A percentile compares a stretch with the other conserved stretches of the same genome.
Evolutionary conservation across 2,888 invertebrate genomes (phyloP).

Genomic region (Rosalia funebris): DNA sequence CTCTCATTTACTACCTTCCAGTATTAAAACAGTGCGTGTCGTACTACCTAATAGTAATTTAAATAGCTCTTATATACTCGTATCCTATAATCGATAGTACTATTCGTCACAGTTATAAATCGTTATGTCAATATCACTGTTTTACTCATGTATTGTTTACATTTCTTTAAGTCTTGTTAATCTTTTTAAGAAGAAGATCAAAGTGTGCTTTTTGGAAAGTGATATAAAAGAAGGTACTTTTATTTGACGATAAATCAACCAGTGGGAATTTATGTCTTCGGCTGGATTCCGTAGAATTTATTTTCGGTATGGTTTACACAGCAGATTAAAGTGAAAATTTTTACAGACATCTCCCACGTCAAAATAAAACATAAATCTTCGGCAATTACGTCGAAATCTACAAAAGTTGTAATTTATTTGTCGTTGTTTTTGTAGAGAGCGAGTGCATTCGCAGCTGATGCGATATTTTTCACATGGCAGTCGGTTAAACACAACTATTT

Average conservation of each 20-base stretch:
- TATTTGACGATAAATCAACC: conserved; percentile 38
- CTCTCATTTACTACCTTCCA: no score
- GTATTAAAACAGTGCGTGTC: no score
- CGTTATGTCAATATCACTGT: no score
- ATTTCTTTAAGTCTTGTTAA: no score
- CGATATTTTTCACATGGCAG: conserved; percentile 55
- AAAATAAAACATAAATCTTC: conserved; percentile 54
- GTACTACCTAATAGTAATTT: no score
- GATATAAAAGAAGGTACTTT: conserved; percentile 1
- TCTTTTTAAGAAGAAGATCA: no score
- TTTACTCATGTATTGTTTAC: no score
- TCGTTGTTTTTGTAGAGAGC: conserved; percentile 50
- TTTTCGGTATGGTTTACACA: conserved; percentile 33
- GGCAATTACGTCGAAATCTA: conserved; percentile 50
- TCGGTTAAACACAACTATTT: conserved; percentile 50
- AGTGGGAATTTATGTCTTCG: conserved; percentile 35
- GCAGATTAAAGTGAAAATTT: conserved; percentile 47
- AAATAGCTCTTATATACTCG: no score
- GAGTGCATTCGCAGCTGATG: conserved; percentile 52
- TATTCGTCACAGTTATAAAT: no score
- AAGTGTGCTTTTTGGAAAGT: conserved; percentile 12
- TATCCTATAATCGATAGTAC: no score
- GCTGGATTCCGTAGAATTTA: conserved; percentile 41
- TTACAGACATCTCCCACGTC: conserved; percentile 55
- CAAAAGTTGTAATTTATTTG: conserved; percentile 52